Evolutionary conservation across 2,797 vertebrate genomes (phyloP).

Genomic region (Anguilla anguilla): DNA sequence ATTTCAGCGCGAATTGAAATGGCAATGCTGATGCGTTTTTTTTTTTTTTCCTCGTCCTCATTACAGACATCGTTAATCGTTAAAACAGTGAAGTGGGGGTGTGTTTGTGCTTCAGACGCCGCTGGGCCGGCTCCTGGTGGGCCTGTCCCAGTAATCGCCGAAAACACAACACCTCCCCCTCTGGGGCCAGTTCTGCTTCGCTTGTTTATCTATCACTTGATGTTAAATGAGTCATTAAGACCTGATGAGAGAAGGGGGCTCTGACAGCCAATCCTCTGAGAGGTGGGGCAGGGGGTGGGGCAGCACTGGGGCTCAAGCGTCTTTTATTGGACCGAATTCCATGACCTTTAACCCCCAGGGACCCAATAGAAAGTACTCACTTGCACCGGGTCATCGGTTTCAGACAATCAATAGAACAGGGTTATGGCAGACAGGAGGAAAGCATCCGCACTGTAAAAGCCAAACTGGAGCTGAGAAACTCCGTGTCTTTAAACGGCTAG

Average conservation of each 20-base stretch:
- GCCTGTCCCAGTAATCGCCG: slow-evolving; percentile 29
- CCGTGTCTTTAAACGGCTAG: neutral
- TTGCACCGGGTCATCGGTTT: neutral
- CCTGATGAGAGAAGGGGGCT: neutral
- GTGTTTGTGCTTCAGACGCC: neutral
- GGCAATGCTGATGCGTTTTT: slow-evolving; percentile 25
- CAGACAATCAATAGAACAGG: neutral
- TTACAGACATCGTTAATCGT: neutral
- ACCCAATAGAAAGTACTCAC: neutral
- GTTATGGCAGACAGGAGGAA: neutral
- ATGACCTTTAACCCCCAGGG: too few relatives aligned
- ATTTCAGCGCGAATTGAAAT: slow-evolving; percentile 43
- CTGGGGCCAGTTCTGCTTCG: slow-evolving; percentile 11
- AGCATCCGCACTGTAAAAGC: neutral
- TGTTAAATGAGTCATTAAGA: neutral
- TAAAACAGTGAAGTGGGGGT: neutral
- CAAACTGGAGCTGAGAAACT: neutral
- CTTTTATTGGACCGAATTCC: too few relatives aligned
- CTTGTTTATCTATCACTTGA: neutral
- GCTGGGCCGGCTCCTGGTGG: slow-evolving; percentile 33
- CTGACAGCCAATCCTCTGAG: neutral
- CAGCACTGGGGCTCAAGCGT: neutral
- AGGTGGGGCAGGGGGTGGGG: too few relatives aligned
- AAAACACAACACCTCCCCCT: slow-evolving; percentile 20
- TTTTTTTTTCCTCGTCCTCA: slow-evolving; percentile 29